phyloP scores from a whole-genome alignment of 2,888 invertebrate genomes.

The Creontiades dilutus region DNA sequence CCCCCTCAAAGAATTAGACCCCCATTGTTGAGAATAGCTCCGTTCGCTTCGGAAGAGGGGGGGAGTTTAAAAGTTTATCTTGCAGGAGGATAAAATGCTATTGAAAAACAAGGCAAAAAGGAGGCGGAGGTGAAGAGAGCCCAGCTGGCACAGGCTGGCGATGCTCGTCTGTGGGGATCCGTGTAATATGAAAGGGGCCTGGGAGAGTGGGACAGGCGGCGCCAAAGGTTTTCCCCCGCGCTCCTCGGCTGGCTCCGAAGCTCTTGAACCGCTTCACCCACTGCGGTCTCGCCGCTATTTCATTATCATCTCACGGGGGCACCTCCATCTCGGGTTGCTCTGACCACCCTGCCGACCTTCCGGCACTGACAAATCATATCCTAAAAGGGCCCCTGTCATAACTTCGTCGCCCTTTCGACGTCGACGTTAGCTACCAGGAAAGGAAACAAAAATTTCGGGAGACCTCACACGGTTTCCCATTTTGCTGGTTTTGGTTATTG shows the following conservation, averaged over 20 bases:
- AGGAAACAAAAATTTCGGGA: no score
- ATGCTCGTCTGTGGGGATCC: background rate
- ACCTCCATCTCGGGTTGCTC: slow-evolving; percentile 17
- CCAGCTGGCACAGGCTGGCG: no score
- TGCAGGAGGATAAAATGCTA: no score
- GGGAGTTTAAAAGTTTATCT: background rate
- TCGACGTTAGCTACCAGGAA: no score
- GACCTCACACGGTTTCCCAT: no score
- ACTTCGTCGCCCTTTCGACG: background rate
- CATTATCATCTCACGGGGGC: slow-evolving; percentile 45
- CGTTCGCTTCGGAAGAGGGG: background rate
- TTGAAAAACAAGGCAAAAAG: background rate
- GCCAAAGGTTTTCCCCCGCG: slow-evolving; percentile 28
- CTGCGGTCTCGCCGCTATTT: slow-evolving; percentile 1
- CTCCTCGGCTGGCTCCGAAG: background rate
- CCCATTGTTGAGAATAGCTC: slow-evolving; percentile 28
- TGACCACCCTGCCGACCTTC: slow-evolving; percentile 40
- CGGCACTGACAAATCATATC: slow-evolving; percentile 39
- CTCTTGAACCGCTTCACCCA: slow-evolving; percentile 44
- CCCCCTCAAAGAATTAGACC: background rate
- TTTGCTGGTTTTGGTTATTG: no score
- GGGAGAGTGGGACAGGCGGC: slow-evolving; percentile 3
- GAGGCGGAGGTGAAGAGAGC: no score
- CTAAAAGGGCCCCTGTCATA: background rate
- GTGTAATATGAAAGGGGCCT: background rate